Base-by-base conservation (phyloP, 2,888 invertebrate genomes). In the Stenodera caucasica region DNA sequence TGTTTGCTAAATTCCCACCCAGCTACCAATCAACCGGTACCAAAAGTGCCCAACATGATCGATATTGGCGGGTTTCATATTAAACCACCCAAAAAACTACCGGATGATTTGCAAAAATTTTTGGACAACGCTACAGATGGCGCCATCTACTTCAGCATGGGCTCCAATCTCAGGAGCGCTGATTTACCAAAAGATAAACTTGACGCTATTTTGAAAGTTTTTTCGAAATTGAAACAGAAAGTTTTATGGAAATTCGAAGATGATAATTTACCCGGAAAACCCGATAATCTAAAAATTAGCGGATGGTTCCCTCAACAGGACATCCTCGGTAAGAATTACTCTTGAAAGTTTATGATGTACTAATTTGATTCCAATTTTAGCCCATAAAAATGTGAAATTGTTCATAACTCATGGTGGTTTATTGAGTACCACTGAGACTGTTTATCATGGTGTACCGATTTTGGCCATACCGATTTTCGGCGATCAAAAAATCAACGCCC, bases 191-290 rank as follows among this genome's bases (percentile, higher is more conserved):
- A 72, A 0, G 82, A 84, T 1, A 84, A 82, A 65, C 77, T 81
- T 18, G 73, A 81, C 14, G 83, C 80, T 0, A 82, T 90, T 33
- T 75, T 85, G 6, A 84, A 84, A 58, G 84, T 83, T 1, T 85
- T 90, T 58, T 78, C 82, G 0, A 81, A 81, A 61, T 68, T 88
- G 0, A 86, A 88, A 62, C 85, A 88, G 64, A 84, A 82, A 4
- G 83, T 90, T 0, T 71, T 90, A 21, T 88, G 88, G 88, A 89
- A 89, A 78, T 89, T 86, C 85, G 88, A 89, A 66, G 83, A 84
- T 0, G 81, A 84, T 21, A 57, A 57, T 4, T 45, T 71, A 29
- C 67, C 67, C 1, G 64, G 54, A 5, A 65, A 70, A 37, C 78
- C 80, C 2, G 63, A 70, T 12, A 82, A 83, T 67, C 75, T 85